Percentiles rank a stretch among this genome's conserved stretches.
Conservation (phyloP, 1,140 invertebrate species). For the Ceratina australensis region DNA sequence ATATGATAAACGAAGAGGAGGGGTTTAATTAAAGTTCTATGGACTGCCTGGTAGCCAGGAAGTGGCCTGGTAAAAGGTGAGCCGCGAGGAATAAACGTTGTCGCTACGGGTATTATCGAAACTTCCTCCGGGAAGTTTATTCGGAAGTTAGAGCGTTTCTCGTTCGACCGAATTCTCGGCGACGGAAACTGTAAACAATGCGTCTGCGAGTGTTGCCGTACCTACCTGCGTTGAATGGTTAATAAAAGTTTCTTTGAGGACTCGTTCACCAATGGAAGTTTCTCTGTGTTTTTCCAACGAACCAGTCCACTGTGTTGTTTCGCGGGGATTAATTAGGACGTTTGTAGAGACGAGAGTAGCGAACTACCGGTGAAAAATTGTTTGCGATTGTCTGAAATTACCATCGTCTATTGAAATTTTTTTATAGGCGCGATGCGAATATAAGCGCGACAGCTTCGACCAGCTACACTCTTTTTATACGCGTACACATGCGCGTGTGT, state of each 20-base stretch:
- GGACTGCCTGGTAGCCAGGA: slow-evolving; percentile 10
- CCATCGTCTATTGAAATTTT: too few relatives aligned
- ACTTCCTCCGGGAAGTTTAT: slow-evolving; percentile 20
- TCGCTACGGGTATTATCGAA: slow-evolving; percentile 39
- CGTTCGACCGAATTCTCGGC: neutral
- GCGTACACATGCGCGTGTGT: too few relatives aligned
- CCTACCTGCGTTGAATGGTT: too few relatives aligned
- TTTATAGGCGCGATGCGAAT: too few relatives aligned
- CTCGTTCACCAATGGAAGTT: neutral
- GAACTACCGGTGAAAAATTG: too few relatives aligned
- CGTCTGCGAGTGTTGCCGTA: neutral
- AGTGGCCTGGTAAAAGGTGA: slow-evolving; percentile 24
- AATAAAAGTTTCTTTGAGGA: neutral
- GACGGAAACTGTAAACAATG: neutral
- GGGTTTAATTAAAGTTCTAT: slow-evolving; percentile 41
- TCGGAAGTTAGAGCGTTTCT: slow-evolving; percentile 14
- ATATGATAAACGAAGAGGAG: slow-evolving; percentile 44
- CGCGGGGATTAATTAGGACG: too few relatives aligned
- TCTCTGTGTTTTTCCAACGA: neutral
- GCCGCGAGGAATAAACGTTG: slow-evolving; percentile 10
- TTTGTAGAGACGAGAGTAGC: too few relatives aligned
- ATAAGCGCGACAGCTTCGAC: too few relatives aligned
- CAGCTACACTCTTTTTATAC: too few relatives aligned
- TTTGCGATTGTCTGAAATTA: too few relatives aligned
- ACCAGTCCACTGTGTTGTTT: neutral